Percentiles rank a stretch among this genome's conserved stretches.
phyloP scores from a whole-genome alignment of 1,140 invertebrate species.

The Drosophila eugracilis region DNA sequence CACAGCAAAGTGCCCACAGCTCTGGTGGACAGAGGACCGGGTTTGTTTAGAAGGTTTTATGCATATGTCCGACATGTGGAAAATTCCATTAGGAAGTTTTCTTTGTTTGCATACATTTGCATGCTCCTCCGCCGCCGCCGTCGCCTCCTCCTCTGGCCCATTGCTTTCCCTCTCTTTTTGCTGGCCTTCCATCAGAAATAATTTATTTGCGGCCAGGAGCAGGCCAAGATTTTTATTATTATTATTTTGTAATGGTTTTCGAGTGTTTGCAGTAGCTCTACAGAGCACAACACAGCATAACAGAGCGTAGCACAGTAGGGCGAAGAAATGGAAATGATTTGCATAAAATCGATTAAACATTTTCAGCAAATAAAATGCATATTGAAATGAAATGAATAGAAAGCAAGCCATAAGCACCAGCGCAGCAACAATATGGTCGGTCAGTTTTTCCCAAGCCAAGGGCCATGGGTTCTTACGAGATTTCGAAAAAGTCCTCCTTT shows the following conservation, averaged over 20 bases:
- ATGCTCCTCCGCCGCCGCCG: slow-evolving; percentile 26
- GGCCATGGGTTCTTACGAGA: slow-evolving; percentile 22
- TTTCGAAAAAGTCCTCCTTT: slow-evolving; percentile 4
- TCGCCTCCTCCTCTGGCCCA: not conserved
- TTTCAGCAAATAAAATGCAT: slow-evolving; percentile 77
- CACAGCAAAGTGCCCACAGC: slow-evolving; percentile 57
- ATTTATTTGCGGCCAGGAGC: slow-evolving; percentile 68
- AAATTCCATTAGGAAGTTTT: slow-evolving; percentile 82
- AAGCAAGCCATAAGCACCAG: slow-evolving; percentile 43
- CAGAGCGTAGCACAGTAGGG: too few relatives aligned
- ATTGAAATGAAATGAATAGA: slow-evolving; percentile 70
- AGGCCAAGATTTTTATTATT: slow-evolving; percentile 69
- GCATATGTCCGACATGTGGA: slow-evolving; percentile 80
- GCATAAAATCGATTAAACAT: slow-evolving; percentile 80
- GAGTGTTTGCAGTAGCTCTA: slow-evolving; percentile 61
- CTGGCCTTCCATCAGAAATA: slow-evolving; percentile 48
- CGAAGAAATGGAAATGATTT: slow-evolving; percentile 75
- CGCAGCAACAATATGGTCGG: slow-evolving; percentile 29
- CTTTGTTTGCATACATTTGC: slow-evolving; percentile 82
- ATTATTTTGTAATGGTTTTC: slow-evolving; percentile 81
- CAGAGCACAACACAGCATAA: slow-evolving; percentile 14
- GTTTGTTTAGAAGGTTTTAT: slow-evolving; percentile 80
- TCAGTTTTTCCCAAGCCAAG: slow-evolving; percentile 11
- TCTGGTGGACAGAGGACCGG: slow-evolving; percentile 12
- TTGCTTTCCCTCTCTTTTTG: not conserved